Base-by-base conservation (phyloP, 2,888 invertebrate species). In the Melinopterus prodromus region DNA sequence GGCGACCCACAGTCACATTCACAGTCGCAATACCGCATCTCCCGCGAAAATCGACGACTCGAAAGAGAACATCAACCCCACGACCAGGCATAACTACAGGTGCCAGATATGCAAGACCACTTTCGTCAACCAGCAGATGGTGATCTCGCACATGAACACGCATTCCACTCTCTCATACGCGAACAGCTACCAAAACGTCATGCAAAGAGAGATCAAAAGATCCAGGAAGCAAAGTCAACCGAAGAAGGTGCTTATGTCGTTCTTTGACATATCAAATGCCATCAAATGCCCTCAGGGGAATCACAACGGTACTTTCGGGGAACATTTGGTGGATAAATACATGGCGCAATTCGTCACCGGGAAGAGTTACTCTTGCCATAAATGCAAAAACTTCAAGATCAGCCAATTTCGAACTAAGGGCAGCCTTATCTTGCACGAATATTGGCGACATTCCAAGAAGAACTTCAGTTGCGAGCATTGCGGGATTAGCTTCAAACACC, bases 211-310 rank as follows among this genome's bases (percentile, higher is more conserved):
- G 83, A 82, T 80, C 84, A 86, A 87, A 81, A 83, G 88, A 77
- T 88, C 90, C 6, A 88, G 92, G 71, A 92, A 92, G 85, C 92
- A 92, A 84, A 90, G 89, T 36, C 88, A 88, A 81, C 92, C 92
- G 0, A 90, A 90, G 79, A 91, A 90, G 84, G 87, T 91, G 12
- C 87, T 89, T 26, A 84, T 89, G 81, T 87, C 89, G 7, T 87
- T 87, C 79, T 87, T 88, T 87, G 88, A 88, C 80, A 84, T 26
- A 26, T 26, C 26, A 85, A 37, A 87, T 88, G 53, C 88, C 88
- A 81, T 86, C 85, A 36, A 86, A 84, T 83, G 86, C 84, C 70
- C 82, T 88, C 80, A 84, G 86, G 78, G 86, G 87, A 81, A 84
- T 87, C 75, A 85, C 86, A 80, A 86, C 84, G 72, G 84, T 83